Evolutionary conservation across 2,888 invertebrate species (phyloP), one percentile per base, ranked within the genome.

Genomic region (Eutolmus rufibarbis): DNA sequence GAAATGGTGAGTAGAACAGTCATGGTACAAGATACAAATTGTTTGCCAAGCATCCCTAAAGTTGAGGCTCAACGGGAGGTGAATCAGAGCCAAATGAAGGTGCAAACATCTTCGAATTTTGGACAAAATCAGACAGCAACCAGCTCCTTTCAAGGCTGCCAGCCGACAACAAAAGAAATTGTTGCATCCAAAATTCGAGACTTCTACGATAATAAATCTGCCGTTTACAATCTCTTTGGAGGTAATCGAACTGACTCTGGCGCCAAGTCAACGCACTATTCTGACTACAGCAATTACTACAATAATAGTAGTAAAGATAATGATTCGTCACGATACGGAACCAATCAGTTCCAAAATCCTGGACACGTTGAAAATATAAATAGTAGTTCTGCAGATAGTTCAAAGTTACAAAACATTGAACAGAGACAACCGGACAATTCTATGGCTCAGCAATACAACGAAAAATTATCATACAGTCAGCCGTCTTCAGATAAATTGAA

Each of bases 201-300:
- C 46, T 76, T 87, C 37, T 88, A 87, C 51, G 82, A 88, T 87
- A 87, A 88, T 87, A 87, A 87, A 16, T 74, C 87, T 9, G 74
- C 28, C 37, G 37, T 9, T 5, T 40, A 37, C 66, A 34, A 28
- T 31, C 8, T 34, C 31, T 37, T 31, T 37, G 82, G 57, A n/a
- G 37, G 37, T 40, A 37, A 23, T 57, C 57, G 34, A 37, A 19
- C n/a, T 37, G 82, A 56, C 31, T 66, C 1, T 34, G 7, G 9
- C n/a, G 7, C 37, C 5, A 82, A 82, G 19, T 31, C 82, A 66
- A 82, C 66, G 7, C 82, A 57, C 40, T 57, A 57, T 37, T 37
- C 82, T 34, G 82, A 31, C 31, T 57, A 82, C 7, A 66, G 57
- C 14, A 57, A 82, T 57, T 66, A 66, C 12, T 66, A 57, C 34